These are phyloP conservation scores for Drosophila neonasuta DNA, from an alignment of 2,888 invertebrate genomes.

Conservation along the genomic window DNA sequence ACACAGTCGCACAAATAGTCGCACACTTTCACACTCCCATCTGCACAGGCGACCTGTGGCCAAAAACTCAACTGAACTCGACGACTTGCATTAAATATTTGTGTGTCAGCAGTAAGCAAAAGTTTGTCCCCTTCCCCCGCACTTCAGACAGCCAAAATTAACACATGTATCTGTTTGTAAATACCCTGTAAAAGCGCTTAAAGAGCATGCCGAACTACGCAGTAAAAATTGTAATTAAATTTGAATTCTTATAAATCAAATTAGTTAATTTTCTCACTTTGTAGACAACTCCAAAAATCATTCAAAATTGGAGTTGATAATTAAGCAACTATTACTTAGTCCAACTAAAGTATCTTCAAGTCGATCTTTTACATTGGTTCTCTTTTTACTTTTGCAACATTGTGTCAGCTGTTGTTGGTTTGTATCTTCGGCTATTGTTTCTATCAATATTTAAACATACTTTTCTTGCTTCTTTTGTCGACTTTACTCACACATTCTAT, in stretches of 20 bases:
- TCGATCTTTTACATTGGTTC: constrained; percentile 11
- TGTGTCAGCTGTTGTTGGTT: constrained; percentile 47
- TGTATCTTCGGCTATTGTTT: constrained; percentile 39
- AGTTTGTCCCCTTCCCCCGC: constrained; percentile 26
- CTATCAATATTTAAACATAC: constrained; percentile 69
- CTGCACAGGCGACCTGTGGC: constrained; percentile 4
- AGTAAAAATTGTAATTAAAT: no score
- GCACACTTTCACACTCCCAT: constrained; percentile 7
- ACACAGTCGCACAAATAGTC: not conserved
- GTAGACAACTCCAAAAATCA: no score
- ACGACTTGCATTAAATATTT: constrained; percentile 68
- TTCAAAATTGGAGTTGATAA: no score
- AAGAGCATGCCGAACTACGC: no score
- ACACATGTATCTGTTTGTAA: constrained; percentile 62
- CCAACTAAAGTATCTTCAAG: not conserved
- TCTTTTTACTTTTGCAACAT: constrained; percentile 32
- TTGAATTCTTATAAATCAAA: no score
- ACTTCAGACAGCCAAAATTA: constrained; percentile 46
- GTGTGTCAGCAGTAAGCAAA: constrained; percentile 65
- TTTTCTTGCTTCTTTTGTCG: constrained; percentile 36
- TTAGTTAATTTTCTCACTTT: no score
- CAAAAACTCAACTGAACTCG: constrained; percentile 31
- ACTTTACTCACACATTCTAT: constrained; percentile 18
- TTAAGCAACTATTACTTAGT: no score
- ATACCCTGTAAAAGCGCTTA: constrained; percentile 9